A percentile compares a stretch with the other conserved stretches of the same genome.
These are phyloP conservation scores for Dendrocincla tyrannina DNA, from an alignment of 2,797 vertebrate species.

Conservation along the genomic window DNA sequence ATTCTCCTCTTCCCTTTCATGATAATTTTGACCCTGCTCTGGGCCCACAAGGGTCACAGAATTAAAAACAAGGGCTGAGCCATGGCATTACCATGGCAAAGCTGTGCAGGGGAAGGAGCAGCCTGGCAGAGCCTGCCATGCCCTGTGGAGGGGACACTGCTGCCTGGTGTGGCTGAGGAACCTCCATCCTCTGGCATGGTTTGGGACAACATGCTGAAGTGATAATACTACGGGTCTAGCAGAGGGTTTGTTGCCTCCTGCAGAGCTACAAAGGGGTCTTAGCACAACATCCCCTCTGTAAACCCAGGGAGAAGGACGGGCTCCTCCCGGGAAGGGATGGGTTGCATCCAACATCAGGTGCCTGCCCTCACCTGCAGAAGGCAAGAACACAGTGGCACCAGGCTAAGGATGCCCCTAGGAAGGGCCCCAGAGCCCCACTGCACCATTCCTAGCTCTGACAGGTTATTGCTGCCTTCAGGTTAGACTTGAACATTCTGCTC, in stretches of 20 bases:
- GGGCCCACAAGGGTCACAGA: background rate
- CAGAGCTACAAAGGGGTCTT: background rate
- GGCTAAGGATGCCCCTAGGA: background rate
- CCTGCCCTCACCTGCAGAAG: background rate
- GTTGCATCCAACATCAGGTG: accelerated
- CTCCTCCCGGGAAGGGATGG: background rate
- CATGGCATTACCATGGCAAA: background rate
- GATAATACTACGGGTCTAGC: background rate
- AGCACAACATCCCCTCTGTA: background rate
- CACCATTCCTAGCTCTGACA: background rate
- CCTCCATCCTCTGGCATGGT: background rate
- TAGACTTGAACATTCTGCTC: background rate
- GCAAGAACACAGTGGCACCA: background rate
- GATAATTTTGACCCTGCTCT: background rate
- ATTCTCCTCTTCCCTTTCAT: background rate
- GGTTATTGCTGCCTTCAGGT: background rate
- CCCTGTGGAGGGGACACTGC: background rate
- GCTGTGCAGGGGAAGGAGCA: background rate
- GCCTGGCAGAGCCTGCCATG: background rate
- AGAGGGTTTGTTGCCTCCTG: background rate
- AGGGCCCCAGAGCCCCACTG: background rate
- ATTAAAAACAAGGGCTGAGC: background rate
- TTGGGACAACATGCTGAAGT: background rate
- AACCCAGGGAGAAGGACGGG: background rate
- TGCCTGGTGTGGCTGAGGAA: background rate